Conservation (phyloP, 2,113 vertebrate genomes). For the Paedocypris sp. region DNA sequence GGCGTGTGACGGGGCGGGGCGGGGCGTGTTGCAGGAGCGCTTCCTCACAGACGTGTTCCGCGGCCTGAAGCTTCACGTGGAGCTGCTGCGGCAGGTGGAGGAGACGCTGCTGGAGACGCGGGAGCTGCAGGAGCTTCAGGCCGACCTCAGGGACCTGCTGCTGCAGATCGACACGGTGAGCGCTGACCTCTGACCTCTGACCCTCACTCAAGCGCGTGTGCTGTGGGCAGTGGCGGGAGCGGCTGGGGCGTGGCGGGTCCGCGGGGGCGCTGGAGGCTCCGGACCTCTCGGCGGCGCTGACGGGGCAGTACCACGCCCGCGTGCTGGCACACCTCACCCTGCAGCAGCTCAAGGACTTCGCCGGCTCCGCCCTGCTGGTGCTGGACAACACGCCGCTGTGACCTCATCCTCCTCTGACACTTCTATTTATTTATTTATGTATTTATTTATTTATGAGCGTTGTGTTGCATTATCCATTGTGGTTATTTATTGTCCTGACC, state of each 20-base stretch:
- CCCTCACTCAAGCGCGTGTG: background rate
- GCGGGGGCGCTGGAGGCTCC: conserved; percentile 43
- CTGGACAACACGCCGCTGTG: too few species aligned
- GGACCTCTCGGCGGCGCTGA: conserved; percentile 10
- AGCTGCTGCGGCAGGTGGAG: conserved; percentile 33
- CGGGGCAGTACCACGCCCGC: conserved; percentile 40
- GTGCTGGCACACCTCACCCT: conserved; percentile 55
- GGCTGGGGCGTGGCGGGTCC: conserved; percentile 28
- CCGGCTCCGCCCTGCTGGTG: too few species aligned
- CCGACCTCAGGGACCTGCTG: conserved; percentile 49
- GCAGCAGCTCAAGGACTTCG: conserved; percentile 47
- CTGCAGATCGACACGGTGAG: conserved; percentile 46
- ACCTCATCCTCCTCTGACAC: conserved; percentile 23
- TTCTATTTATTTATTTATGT: background rate
- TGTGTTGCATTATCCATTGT: background rate
- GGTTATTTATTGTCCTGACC: too few species aligned
- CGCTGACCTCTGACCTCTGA: background rate
- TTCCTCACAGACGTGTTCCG: too few species aligned
- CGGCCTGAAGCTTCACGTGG: conserved; percentile 47
- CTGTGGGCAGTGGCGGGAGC: background rate
- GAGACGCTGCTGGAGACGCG: conserved; percentile 14
- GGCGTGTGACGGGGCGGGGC: too few species aligned
- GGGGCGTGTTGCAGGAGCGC: too few species aligned
- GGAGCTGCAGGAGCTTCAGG: conserved; percentile 20
- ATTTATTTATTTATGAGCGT: background rate